Base-by-base conservation (phyloP, 2,888 invertebrate genomes). In the Lamellibrachia columna region DNA sequence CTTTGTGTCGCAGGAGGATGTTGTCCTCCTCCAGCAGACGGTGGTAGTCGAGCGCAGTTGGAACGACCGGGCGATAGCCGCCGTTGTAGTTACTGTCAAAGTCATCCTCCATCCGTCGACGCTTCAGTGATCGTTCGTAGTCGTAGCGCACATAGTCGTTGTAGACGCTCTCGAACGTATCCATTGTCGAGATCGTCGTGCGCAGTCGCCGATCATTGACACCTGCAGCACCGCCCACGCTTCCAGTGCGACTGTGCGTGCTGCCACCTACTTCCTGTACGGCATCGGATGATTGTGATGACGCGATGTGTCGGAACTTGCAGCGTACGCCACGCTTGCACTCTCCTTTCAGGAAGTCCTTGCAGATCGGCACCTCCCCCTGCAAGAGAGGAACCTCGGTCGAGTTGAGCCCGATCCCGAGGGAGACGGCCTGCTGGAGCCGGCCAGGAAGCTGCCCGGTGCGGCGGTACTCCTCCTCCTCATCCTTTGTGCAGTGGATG, bases 401-500 rank as follows among this genome's bases (percentile, higher is more conserved):
- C 75, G 75, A 75, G 75, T 75, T 75, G 53, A 91, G 52, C 52
- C 95, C 95, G 55, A 95, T 95, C 58, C 95, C 95, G 3, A 95
- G 94, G 7, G 96, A 95, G 40, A 95, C 95, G 90, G 96, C 96
- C 94, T 95, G 95, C 93, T 95, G 95, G 8, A 96, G 94, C 9
- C 96, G 96, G 15, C 96, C 95, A 7, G 98, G 98, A 95, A 98
- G 97, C 95, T 98, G 97, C 0, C 98, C 98, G 15, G 97, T 98
- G 92, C 97, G 97, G 94, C 98, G 97, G 95, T 97, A 98, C 93
- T 98, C 97, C 94, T 97, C 97, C 95, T 98, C 98, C 94, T 98
- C 98, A 95, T 98, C 97, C 40, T 98, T 97, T 0, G 97, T 97
- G 95, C 98, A 98, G 96, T 98, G 98, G 91, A 98, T 97, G 96